Percentiles rank a stretch among this genome's conserved stretches.
Evolutionary conservation across 2,113 vertebrate species (phyloP).

Genomic region (Chauna torquata): DNA sequence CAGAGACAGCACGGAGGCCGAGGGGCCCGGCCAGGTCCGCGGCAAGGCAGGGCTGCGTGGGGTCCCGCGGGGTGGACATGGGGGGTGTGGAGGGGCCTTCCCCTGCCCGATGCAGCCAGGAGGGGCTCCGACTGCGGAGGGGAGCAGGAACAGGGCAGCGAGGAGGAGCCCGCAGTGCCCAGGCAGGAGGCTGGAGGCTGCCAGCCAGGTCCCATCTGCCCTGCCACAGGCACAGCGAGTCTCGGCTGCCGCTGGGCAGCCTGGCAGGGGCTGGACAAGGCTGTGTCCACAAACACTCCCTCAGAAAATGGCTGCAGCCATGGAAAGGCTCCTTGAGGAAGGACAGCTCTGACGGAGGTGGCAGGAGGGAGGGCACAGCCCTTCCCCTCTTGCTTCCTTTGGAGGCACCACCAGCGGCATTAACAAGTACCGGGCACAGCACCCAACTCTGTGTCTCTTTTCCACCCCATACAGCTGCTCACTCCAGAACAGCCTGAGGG

Average conservation of each 20-base stretch:
- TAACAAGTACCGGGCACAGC: background rate
- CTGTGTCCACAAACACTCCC: background rate
- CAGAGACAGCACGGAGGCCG: background rate
- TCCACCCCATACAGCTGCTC: background rate
- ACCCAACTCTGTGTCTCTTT: background rate
- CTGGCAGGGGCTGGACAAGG: background rate
- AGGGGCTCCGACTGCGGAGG: fast-evolving
- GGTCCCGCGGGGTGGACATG: fast-evolving
- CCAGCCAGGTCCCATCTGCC: fast-evolving
- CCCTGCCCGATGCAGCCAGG: background rate
- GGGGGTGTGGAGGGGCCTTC: background rate
- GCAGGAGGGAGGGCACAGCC: background rate
- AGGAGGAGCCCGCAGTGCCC: background rate
- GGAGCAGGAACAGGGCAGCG: background rate
- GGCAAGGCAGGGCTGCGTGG: fast-evolving
- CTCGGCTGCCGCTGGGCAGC: background rate
- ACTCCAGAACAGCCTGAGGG: background rate
- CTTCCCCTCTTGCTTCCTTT: background rate
- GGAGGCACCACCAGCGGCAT: background rate
- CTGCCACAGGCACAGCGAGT: background rate
- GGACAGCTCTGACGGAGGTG: fast-evolving
- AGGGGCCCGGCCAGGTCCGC: background rate
- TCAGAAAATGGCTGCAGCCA: background rate
- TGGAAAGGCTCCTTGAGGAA: background rate
- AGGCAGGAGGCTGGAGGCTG: background rate